These are phyloP conservation scores for Megastigmus dorsalis DNA, from an alignment of 2,888 invertebrate genomes.

Conservation along the genomic window DNA sequence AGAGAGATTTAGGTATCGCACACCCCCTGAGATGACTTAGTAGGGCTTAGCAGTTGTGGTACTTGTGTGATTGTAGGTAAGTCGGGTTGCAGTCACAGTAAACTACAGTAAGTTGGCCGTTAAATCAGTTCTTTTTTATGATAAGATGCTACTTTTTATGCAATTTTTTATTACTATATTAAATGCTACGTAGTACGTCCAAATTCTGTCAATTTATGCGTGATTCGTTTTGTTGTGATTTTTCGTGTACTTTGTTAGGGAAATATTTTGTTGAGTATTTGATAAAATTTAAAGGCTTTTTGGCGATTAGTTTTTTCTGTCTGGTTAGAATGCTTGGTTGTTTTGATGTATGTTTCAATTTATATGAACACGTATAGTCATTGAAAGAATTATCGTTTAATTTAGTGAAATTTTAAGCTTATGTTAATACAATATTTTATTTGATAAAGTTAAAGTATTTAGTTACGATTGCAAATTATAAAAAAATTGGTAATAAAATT, in stretches of 20 bases:
- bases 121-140: neutral
- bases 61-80: slow-evolving; percentile 13
- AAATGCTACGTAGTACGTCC: neutral
- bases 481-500: too few relatives aligned
- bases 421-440: neutral
- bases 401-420: neutral
- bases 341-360: slow-evolving; percentile 24
- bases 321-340: neutral
- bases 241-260: neutral
- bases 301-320: neutral
- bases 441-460: neutral
- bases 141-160: neutral
- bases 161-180: neutral
- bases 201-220: neutral
- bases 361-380: too few relatives aligned
- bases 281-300: neutral
- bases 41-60: slow-evolving; percentile 27
- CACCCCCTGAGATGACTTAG: slow-evolving; percentile 45
- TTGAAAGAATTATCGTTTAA: neutral
- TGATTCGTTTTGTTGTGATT: neutral
- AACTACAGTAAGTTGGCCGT: too few relatives aligned
- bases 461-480: too few relatives aligned
- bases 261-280: neutral
- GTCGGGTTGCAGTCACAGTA: slow-evolving; percentile 41
- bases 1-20: slow-evolving; percentile 41